These are phyloP conservation scores for Sebastes alutus DNA, from an alignment of 2,797 vertebrate genomes.

Conservation along the genomic window DNA sequence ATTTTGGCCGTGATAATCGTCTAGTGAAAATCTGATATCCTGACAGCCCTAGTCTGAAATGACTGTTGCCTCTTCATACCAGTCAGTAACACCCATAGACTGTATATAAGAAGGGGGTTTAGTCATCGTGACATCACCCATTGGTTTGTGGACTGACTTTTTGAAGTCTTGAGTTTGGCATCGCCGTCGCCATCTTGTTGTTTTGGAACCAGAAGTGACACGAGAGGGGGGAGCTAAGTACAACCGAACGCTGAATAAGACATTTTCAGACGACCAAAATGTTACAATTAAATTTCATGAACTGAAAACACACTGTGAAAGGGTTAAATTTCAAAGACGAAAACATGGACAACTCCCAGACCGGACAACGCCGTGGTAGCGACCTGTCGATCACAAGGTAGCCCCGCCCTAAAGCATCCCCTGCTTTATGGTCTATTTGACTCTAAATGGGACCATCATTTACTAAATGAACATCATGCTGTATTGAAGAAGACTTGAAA, in stretches of 20 bases:
- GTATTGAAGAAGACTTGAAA: neutral
- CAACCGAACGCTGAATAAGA: neutral
- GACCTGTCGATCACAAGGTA: neutral
- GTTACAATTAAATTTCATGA: too few relatives aligned
- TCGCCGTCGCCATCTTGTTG: neutral
- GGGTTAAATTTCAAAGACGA: neutral
- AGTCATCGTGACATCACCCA: neutral
- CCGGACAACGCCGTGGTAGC: neutral
- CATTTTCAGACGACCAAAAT: accelerated
- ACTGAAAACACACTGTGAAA: neutral
- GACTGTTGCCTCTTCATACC: neutral
- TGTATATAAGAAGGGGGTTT: neutral
- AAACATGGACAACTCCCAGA: neutral
- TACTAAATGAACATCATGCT: neutral
- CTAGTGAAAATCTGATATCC: neutral
- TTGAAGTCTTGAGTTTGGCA: neutral
- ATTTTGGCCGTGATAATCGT: neutral
- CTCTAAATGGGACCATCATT: neutral
- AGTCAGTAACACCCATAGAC: neutral
- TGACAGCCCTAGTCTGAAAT: neutral
- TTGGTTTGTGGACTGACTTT: too few relatives aligned
- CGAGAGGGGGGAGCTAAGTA: accelerated
- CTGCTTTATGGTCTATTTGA: neutral
- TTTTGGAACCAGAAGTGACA: neutral
- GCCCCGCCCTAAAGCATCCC: neutral